Evolutionary conservation across 2,888 invertebrate genomes (phyloP).

Genomic region (Taphrorychus bicolor): DNA sequence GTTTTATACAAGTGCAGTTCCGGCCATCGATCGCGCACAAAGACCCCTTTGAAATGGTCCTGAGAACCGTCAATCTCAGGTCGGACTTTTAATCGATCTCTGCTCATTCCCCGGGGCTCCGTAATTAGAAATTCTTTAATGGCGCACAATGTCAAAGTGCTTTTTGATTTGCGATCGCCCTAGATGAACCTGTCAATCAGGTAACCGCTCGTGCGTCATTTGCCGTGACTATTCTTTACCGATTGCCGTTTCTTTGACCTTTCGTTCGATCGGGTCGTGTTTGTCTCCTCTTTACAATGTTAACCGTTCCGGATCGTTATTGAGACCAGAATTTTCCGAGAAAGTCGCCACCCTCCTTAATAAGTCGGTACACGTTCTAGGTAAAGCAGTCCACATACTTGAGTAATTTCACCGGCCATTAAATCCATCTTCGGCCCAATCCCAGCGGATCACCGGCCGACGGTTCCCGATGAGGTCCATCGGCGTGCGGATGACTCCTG

Average conservation of each 20-base stretch:
- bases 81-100: constrained; percentile 38
- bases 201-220: constrained; percentile 55
- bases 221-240: constrained; percentile 29
- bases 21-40: constrained; percentile 31
- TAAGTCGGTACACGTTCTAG: constrained; percentile 4
- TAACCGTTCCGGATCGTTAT: not conserved
- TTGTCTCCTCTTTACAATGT: not conserved
- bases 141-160: constrained; percentile 36
- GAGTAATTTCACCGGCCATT: constrained; percentile 31
- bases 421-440: constrained; percentile 34
- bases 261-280: not conserved
- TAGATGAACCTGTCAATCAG: constrained; percentile 52
- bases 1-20: constrained; percentile 32
- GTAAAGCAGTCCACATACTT: constrained; percentile 9
- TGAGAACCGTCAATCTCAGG: constrained; percentile 41
- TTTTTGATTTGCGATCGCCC: constrained; percentile 37
- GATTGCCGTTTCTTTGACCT: not conserved
- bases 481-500: constrained; percentile 54
- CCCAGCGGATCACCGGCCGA: constrained; percentile 33
- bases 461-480: constrained; percentile 46
- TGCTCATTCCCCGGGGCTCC: constrained; percentile 31
- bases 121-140: constrained; percentile 40
- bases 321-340: not conserved
- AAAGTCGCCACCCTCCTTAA: not conserved
- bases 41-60: constrained; percentile 34